A percentile compares a stretch with the other conserved stretches of the same genome.
phyloP scores from a whole-genome alignment of 2,888 invertebrate species.

The Hetaerina titia region DNA sequence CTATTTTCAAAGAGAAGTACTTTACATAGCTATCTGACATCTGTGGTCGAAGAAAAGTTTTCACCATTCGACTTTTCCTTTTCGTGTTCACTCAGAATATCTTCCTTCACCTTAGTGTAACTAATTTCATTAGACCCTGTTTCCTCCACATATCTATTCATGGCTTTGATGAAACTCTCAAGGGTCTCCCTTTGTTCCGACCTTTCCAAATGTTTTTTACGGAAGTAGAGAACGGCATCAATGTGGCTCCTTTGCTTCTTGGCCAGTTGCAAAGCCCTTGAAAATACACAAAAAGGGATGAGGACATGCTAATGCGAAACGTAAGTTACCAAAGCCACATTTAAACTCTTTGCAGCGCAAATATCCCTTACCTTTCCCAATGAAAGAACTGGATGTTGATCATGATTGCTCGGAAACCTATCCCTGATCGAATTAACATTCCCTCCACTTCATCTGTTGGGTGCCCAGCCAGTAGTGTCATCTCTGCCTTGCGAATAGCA shows the following conservation, averaged over 20 bases:
- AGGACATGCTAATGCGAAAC: not conserved
- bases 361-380: slow-evolving; percentile 83
- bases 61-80: slow-evolving; percentile 18
- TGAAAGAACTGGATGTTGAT: slow-evolving; percentile 85
- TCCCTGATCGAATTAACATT: slow-evolving; percentile 84
- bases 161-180: slow-evolving; percentile 77
- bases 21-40: slow-evolving; percentile 15
- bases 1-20: not conserved
- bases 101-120: slow-evolving; percentile 13
- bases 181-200: slow-evolving; percentile 81
- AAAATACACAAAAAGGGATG: slow-evolving; percentile 70
- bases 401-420: slow-evolving; percentile 85
- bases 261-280: slow-evolving; percentile 86
- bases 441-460: slow-evolving; percentile 84
- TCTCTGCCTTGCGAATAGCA: slow-evolving; percentile 83
- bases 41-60: not conserved
- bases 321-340: not conserved
- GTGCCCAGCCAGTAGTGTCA: slow-evolving; percentile 84
- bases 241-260: slow-evolving; percentile 85
- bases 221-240: slow-evolving; percentile 85
- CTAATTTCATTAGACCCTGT: slow-evolving; percentile 32
- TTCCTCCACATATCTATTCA: slow-evolving; percentile 29
- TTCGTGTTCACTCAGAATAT: slow-evolving; percentile 36
- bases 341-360: not conserved
- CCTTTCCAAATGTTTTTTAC: slow-evolving; percentile 82